Percentiles rank a stretch among this genome's conserved stretches.
Conservation (phyloP, 2,113 vertebrate species). For the Microtus richardsoni region DNA sequence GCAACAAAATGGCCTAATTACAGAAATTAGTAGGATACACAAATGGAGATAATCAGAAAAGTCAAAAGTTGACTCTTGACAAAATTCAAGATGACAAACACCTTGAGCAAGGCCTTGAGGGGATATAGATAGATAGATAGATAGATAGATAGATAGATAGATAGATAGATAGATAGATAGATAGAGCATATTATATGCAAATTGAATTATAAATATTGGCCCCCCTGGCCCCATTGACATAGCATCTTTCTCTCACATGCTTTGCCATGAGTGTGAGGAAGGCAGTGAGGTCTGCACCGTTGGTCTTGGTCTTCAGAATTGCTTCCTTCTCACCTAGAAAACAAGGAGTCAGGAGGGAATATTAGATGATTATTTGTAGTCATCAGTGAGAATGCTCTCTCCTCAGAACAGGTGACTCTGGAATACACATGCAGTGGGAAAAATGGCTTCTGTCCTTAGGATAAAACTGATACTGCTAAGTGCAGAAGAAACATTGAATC, state of each 20-base stretch:
- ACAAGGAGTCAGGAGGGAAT: background rate
- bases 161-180: background rate
- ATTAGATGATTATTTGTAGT: background rate
- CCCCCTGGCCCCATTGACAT: rapidly evolving
- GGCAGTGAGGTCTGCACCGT: constrained; percentile 49
- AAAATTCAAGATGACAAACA: background rate
- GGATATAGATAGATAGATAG: too few relatives aligned
- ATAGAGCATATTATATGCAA: background rate
- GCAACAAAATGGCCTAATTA: background rate
- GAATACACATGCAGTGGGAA: background rate
- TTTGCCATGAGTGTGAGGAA: constrained; percentile 65
- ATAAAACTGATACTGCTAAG: background rate
- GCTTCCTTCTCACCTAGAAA: constrained; percentile 75
- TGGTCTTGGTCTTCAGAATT: constrained; percentile 56
- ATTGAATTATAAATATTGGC: background rate
- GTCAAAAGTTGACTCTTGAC: background rate
- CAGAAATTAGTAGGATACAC: background rate
- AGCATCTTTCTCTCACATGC: constrained; percentile 54
- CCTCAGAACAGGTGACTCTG: background rate
- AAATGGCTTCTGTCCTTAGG: background rate
- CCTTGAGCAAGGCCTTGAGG: background rate
- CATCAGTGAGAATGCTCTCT: background rate
- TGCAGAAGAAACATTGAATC: background rate
- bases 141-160: background rate
- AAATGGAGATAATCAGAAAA: background rate